These are phyloP conservation scores for Drosophila cognata DNA, from an alignment of 2,888 invertebrate species.

Conservation along the genomic window DNA sequence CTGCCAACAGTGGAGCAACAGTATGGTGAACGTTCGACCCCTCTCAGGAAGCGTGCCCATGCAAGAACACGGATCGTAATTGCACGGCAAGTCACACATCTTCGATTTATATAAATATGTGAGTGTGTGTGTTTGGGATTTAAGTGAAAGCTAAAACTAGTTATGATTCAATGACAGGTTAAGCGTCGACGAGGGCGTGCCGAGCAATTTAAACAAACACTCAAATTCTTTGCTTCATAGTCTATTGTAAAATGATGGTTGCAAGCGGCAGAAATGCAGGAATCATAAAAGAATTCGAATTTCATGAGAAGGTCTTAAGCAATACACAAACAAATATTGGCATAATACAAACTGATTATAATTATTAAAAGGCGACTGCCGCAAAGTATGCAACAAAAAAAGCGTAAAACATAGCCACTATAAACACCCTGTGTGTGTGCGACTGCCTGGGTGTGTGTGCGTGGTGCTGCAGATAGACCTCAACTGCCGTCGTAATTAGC, in stretches of 20 bases:
- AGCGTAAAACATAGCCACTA: not conserved
- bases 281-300: not conserved
- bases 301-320: not conserved
- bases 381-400: slow-evolving; percentile 50
- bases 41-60: not conserved
- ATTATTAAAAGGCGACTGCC: slow-evolving; percentile 40
- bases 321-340: not conserved
- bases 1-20: slow-evolving; percentile 83
- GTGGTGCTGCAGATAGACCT: not conserved
- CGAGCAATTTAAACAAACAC: not conserved
- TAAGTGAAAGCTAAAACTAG: not conserved
- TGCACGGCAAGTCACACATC: slow-evolving; percentile 68
- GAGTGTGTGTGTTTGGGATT: not conserved
- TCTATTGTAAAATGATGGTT: not conserved
- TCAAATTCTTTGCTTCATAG: not conserved
- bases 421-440: slow-evolving; percentile 47
- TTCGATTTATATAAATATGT: slow-evolving; percentile 6
- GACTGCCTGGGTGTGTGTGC: slow-evolving; percentile 24
- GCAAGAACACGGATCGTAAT: slow-evolving; percentile 18
- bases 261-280: not conserved
- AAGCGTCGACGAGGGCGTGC: not conserved
- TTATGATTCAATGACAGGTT: not conserved
- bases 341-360: not conserved
- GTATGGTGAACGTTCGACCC: slow-evolving; percentile 41
- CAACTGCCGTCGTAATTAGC: slow-evolving; percentile 49